Conservation (phyloP, 2,113 vertebrate genomes). For the Chaetorhynchus papuensis region DNA sequence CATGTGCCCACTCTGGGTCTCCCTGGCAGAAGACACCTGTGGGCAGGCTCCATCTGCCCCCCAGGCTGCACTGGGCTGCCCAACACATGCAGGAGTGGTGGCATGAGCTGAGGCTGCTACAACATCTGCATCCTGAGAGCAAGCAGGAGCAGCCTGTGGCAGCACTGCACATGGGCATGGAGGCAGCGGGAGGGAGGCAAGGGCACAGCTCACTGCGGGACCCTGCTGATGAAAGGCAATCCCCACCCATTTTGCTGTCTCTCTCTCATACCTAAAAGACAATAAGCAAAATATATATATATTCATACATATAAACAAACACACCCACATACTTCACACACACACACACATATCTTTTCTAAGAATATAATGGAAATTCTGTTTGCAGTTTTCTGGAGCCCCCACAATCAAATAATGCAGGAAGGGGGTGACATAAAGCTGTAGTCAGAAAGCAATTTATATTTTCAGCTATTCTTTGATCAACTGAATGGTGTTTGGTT, state of each 20-base stretch:
- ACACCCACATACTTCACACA: background rate
- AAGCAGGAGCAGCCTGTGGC: background rate
- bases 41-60: background rate
- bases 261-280: background rate
- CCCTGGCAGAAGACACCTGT: background rate
- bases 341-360: background rate
- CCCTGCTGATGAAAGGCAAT: background rate
- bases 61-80: background rate
- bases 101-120: background rate
- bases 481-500: background rate
- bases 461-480: background rate
- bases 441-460: background rate
- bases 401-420: background rate
- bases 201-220: background rate
- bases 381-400: background rate
- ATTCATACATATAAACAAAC: background rate
- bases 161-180: fast-evolving
- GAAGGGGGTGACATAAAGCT: background rate
- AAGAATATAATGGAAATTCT: background rate
- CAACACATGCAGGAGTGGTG: fast-evolving
- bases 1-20: background rate
- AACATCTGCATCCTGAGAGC: background rate
- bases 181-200: background rate
- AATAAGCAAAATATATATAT: background rate
- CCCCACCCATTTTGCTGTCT: background rate